These are phyloP conservation scores for Phrynosoma platyrhinos DNA, from an alignment of 2,113 vertebrate genomes.

Conservation along the genomic window DNA sequence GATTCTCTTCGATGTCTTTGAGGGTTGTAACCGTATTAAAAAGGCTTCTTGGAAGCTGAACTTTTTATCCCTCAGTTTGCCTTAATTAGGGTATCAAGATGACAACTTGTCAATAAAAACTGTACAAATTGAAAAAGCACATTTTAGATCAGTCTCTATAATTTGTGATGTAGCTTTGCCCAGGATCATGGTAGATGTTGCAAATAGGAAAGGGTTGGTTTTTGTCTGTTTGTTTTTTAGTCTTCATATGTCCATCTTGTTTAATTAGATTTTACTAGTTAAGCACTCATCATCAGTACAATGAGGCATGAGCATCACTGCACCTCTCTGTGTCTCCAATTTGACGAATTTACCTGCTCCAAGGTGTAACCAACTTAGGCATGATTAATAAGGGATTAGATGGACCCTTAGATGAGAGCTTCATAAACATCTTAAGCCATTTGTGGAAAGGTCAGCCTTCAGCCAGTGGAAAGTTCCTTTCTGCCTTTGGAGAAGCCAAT, in stretches of 20 bases:
- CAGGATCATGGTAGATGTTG: neutral
- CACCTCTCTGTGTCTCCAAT: neutral
- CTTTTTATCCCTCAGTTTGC: neutral
- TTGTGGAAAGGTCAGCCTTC: neutral
- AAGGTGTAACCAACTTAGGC: too few relatives aligned
- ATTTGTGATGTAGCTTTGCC: slow-evolving; percentile 9
- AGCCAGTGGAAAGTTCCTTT: neutral
- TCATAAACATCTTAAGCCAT: too few relatives aligned
- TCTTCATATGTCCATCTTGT: neutral
- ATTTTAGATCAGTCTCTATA: neutral
- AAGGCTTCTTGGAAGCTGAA: neutral
- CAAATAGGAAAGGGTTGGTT: neutral
- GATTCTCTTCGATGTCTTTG: slow-evolving; percentile 27
- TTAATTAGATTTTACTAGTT: neutral
- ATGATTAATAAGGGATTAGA: neutral
- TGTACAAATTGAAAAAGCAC: neutral
- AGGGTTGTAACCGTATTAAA: neutral
- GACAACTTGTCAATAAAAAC: neutral
- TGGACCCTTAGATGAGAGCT: neutral
- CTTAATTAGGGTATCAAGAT: neutral
- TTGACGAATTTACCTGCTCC: neutral
- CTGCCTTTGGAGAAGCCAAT: neutral
- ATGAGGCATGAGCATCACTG: neutral
- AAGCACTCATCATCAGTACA: neutral
- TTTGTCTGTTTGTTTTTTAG: neutral